Conservation (phyloP, 1,140 invertebrate genomes). For the Trachelipus rathkii region DNA sequence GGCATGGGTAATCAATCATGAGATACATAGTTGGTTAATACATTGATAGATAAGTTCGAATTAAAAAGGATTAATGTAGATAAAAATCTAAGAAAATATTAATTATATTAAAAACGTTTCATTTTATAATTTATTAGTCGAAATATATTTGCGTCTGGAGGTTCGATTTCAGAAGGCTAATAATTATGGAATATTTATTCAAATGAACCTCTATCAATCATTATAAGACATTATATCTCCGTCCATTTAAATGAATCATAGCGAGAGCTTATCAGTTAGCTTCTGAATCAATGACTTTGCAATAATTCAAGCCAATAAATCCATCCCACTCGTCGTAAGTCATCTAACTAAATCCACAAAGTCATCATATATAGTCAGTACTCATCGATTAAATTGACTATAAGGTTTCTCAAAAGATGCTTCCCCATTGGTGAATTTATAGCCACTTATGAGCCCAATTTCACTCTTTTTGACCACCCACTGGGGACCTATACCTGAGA, state of each 20-base stretch:
- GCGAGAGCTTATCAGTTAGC: not conserved
- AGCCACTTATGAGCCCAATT: not conserved
- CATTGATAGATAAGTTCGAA: no score
- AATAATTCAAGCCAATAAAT: not conserved
- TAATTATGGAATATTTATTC: not conserved
- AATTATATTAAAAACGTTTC: no score
- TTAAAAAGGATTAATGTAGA: no score
- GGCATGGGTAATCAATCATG: no score
- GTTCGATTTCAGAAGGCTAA: no score
- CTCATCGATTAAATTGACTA: not conserved
- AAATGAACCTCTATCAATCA: not conserved
- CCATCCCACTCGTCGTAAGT: not conserved
- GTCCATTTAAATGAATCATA: not conserved
- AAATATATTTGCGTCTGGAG: no score
- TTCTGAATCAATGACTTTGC: not conserved
- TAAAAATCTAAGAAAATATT: no score
- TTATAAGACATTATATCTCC: not conserved
- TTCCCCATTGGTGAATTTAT: not conserved
- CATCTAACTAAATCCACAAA: not conserved
- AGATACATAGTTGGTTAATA: no score
- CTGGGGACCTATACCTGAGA: not conserved
- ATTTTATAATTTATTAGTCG: no score
- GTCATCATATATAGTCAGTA: not conserved
- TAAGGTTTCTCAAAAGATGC: not conserved
- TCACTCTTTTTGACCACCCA: not conserved